These are phyloP conservation scores for Lipotes vexillifer DNA, from an alignment of 2,113 vertebrate species.

Conservation along the genomic window DNA sequence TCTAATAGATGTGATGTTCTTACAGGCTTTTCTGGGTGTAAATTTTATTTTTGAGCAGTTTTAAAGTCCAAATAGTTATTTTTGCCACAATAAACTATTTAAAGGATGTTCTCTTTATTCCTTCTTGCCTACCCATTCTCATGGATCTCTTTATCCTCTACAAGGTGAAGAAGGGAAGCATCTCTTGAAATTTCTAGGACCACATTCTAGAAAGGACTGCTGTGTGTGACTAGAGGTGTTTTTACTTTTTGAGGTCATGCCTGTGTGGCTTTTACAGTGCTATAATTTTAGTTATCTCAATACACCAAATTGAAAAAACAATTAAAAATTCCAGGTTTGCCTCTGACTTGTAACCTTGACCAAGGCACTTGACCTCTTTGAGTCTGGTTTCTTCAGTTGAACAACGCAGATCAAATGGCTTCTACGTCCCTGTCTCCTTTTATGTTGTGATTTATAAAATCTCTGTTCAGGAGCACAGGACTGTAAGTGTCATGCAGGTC, in stretches of 20 bases:
- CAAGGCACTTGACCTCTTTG: background rate
- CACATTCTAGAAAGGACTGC: background rate
- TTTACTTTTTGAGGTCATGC: background rate
- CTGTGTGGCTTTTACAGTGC: background rate
- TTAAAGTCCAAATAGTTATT: background rate
- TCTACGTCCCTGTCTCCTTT: background rate
- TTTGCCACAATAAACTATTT: background rate
- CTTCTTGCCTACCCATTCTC: background rate
- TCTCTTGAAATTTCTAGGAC: background rate
- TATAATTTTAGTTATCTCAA: background rate
- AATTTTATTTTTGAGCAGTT: background rate
- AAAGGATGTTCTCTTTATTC: background rate
- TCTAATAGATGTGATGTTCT: background rate
- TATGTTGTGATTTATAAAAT: background rate
- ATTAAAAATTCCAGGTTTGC: background rate
- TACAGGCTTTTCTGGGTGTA: background rate
- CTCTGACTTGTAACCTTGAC: background rate
- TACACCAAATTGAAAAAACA: background rate
- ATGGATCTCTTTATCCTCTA: background rate
- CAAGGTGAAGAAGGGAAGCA: background rate
- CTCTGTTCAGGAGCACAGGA: background rate
- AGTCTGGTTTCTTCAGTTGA: background rate
- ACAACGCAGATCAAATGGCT: background rate
- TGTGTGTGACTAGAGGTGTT: background rate
- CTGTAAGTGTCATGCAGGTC: background rate